Conservation (phyloP, 2,797 vertebrate genomes). For the Acanthurus leucopareius region DNA sequence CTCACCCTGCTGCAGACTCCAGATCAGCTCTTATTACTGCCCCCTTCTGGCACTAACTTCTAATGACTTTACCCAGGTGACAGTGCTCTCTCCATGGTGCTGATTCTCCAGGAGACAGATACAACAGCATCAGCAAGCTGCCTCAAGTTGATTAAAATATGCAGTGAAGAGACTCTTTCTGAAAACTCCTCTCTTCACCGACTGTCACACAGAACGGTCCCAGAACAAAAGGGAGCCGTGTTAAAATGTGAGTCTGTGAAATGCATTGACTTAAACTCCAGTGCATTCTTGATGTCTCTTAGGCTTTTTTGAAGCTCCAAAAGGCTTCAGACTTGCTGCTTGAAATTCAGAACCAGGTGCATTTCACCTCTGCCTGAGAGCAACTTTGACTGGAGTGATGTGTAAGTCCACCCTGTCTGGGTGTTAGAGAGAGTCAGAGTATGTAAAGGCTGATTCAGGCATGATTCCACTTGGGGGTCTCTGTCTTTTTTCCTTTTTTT, state of each 20-base stretch:
- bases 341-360: slow-evolving; percentile 65
- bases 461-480: slow-evolving; percentile 63
- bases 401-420: slow-evolving; percentile 6
- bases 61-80: slow-evolving; percentile 14
- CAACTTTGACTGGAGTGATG: slow-evolving; percentile 43
- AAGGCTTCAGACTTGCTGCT: slow-evolving; percentile 41
- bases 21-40: slow-evolving; percentile 26
- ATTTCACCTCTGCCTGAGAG: slow-evolving; percentile 53
- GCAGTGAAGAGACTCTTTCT: slow-evolving; percentile 1
- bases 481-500: slow-evolving; percentile 27
- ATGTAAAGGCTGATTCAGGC: slow-evolving; percentile 57
- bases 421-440: slow-evolving; percentile 18
- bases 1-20: slow-evolving; percentile 24
- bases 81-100: slow-evolving; percentile 79
- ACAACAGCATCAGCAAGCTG: background rate
- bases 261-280: slow-evolving; percentile 44
- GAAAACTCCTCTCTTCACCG: slow-evolving; percentile 1
- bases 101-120: slow-evolving; percentile 49
- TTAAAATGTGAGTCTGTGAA: slow-evolving; percentile 37
- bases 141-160: background rate
- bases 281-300: slow-evolving; percentile 52
- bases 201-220: slow-evolving; percentile 6
- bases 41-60: slow-evolving; percentile 56
- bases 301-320: slow-evolving; percentile 45
- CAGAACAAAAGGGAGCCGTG: slow-evolving; percentile 20